phyloP scores from a whole-genome alignment of 2,888 invertebrate species.

The Pseudococcus viburni region DNA sequence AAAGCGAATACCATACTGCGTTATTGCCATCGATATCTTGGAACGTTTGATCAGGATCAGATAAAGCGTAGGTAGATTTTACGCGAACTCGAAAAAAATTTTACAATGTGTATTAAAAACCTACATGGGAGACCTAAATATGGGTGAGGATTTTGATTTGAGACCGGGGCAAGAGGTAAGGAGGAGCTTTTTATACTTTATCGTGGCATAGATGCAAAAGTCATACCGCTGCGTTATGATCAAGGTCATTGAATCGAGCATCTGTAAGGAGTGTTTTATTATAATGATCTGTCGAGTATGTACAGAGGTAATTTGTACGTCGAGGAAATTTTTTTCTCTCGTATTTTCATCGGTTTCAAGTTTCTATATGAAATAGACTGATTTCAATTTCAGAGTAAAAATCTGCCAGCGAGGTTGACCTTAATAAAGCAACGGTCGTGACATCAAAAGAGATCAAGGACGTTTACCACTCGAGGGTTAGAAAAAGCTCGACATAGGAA shows the following conservation, averaged over 20 bases:
- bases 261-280: not conserved
- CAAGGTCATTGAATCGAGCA: not conserved
- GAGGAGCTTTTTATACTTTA: not conserved
- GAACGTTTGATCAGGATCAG: constrained; percentile 13
- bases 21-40: not conserved
- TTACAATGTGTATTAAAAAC: constrained; percentile 44
- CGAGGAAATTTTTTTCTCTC: not conserved
- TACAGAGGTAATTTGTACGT: not conserved
- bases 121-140: not conserved
- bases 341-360: not conserved
- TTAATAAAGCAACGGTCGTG: not conserved
- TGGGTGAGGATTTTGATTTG: not conserved
- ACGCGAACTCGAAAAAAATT: constrained; percentile 31
- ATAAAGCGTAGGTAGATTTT: constrained; percentile 36
- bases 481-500: not conserved
- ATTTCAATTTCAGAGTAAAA: constrained; percentile 12
- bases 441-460: not conserved
- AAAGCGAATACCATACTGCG: not conserved
- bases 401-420: constrained; percentile 4
- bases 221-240: not conserved
- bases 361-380: not conserved
- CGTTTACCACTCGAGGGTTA: not conserved
- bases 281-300: not conserved
- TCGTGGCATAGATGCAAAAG: not conserved
- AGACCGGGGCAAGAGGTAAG: not conserved